phyloP scores from a whole-genome alignment of 2,888 invertebrate genomes.

The Protodeltote pygarga region DNA sequence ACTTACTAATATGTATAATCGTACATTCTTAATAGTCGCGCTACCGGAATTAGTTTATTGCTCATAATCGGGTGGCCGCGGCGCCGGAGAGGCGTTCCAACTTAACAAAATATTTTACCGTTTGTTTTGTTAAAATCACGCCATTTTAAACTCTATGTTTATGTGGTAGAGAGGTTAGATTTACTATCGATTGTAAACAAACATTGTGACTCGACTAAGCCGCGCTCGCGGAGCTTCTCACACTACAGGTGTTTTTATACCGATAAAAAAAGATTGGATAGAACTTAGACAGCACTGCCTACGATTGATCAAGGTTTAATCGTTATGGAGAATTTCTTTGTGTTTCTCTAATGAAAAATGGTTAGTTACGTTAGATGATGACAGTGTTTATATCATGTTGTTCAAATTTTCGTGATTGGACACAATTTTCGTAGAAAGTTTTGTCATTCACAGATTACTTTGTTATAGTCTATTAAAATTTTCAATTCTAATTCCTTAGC shows the following conservation, averaged over 20 bases:
- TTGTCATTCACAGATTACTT: conserved; percentile 26
- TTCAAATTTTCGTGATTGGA: conserved; percentile 26
- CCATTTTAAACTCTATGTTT: conserved; percentile 47
- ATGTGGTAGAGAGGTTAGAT: conserved; percentile 16
- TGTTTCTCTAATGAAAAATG: conserved; percentile 37
- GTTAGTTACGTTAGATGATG: conserved; percentile 20
- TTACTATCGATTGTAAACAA: conserved; percentile 31
- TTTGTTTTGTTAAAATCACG: conserved; percentile 15
- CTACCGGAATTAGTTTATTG: conserved; percentile 86
- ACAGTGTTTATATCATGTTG: conserved; percentile 22
- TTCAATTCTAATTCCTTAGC: conserved; percentile 17
- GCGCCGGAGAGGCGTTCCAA: conserved; percentile 80
- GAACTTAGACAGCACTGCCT: conserved; percentile 66
- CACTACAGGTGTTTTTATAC: conserved; percentile 79
- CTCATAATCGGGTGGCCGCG: conserved; percentile 77
- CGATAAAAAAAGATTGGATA: conserved; percentile 61
- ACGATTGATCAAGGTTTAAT: conserved; percentile 70
- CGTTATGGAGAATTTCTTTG: conserved; percentile 50
- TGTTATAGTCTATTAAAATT: conserved; percentile 16
- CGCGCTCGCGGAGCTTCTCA: conserved; percentile 70
- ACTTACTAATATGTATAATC: conserved; percentile 69
- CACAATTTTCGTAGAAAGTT: conserved; percentile 25
- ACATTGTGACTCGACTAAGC: conserved; percentile 46
- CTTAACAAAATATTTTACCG: conserved; percentile 53
- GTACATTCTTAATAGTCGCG: conserved; percentile 73